phyloP scores from a whole-genome alignment of 2,888 invertebrate species.

The Platycheirus rosarum region DNA sequence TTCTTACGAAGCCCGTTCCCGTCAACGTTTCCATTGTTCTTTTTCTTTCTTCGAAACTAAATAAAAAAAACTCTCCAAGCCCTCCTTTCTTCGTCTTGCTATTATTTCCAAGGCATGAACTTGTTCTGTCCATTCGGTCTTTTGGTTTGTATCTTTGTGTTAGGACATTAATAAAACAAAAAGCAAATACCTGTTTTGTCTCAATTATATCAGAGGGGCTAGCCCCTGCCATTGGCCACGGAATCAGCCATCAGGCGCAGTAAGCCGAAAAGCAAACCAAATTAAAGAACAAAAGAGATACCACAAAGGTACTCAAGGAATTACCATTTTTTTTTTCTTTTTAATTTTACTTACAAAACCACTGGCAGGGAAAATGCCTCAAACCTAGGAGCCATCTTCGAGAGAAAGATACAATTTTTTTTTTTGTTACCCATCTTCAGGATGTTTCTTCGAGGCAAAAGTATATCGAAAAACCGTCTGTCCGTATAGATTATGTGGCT shows the following conservation, averaged over 20 bases:
- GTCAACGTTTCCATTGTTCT: constrained; percentile 65
- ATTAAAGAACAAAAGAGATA: constrained; percentile 36
- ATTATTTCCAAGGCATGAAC: constrained; percentile 10
- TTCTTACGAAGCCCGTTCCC: constrained; percentile 57
- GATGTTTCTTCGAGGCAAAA: constrained; percentile 12
- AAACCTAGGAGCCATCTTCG: background rate
- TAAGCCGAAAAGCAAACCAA: constrained; percentile 35
- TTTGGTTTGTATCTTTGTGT: constrained; percentile 43
- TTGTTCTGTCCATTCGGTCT: constrained; percentile 30
- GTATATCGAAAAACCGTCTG: constrained; percentile 19
- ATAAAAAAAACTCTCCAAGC: constrained; percentile 14
- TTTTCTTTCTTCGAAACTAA: constrained; percentile 24
- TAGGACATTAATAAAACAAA: constrained; percentile 67
- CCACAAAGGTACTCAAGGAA: constrained; percentile 47
- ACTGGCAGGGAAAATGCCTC: background rate
- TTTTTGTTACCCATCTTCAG: background rate
- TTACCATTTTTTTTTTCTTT: constrained; percentile 51
- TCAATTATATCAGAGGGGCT: constrained; percentile 64
- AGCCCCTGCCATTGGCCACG: constrained; percentile 56
- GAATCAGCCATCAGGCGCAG: constrained; percentile 28
- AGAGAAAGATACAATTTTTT: constrained; percentile 27
- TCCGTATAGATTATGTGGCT: constrained; percentile 20
- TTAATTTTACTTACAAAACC: constrained; percentile 21
- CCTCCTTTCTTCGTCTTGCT: background rate
- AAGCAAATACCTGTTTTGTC: constrained; percentile 73